Evolutionary conservation across 2,888 invertebrate species (phyloP).

Genomic region (Lithophane semibrunnea): DNA sequence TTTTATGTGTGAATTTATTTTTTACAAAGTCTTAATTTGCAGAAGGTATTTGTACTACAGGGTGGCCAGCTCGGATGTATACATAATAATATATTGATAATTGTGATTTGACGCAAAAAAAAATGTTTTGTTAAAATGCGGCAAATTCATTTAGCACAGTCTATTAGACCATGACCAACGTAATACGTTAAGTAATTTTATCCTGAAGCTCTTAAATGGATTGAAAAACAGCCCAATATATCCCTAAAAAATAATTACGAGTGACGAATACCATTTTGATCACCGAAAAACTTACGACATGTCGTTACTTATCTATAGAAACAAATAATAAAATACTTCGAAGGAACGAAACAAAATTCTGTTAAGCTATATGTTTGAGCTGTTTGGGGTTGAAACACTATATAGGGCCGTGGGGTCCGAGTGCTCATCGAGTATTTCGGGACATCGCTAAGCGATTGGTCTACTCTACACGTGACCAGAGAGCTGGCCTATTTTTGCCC

Average conservation of each 20-base stretch:
- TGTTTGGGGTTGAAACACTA: no score
- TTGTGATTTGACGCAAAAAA: not conserved
- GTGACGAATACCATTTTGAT: not conserved
- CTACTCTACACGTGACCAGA: no score
- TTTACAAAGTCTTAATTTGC: not conserved
- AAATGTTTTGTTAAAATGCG: not conserved
- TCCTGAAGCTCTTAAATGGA: not conserved
- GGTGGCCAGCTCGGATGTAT: not conserved
- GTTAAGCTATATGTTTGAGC: no score
- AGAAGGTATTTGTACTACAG: not conserved
- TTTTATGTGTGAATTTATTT: not conserved
- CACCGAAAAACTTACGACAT: not conserved
- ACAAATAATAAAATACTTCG: not conserved
- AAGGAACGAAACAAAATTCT: conserved; percentile 4
- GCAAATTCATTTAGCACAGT: not conserved
- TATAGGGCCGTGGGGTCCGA: no score
- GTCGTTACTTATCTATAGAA: no score
- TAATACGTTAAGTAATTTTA: not conserved
- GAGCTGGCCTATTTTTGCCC: no score
- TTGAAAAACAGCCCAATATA: not conserved
- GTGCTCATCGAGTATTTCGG: no score
- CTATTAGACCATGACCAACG: not conserved
- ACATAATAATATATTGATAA: not conserved
- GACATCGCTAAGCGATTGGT: no score
- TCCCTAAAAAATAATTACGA: not conserved